phyloP scores from a whole-genome alignment of 2,888 invertebrate species.

The Tipula helvola region DNA sequence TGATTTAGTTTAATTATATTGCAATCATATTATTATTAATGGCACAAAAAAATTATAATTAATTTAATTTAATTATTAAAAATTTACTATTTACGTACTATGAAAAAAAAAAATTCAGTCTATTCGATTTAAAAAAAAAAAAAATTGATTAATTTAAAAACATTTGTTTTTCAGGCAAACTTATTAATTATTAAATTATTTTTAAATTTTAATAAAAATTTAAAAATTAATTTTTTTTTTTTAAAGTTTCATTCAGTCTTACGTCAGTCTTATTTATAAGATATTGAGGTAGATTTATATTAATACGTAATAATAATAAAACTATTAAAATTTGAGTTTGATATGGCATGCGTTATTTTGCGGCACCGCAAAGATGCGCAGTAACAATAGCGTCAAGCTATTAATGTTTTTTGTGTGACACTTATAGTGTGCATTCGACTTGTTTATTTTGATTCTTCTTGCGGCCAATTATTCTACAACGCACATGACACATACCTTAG shows the following conservation, averaged over 20 bases:
- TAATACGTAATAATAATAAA: background rate
- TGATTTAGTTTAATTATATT: background rate
- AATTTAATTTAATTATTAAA: background rate
- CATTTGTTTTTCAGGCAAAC: background rate
- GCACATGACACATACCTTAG: background rate
- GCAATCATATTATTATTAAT: background rate
- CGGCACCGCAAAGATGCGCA: background rate
- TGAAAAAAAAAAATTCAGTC: conserved; percentile 5
- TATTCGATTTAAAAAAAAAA: background rate
- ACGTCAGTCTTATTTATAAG: background rate
- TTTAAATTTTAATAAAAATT: background rate
- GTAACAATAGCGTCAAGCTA: background rate
- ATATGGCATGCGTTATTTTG: background rate
- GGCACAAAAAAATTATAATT: background rate
- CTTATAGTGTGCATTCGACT: background rate
- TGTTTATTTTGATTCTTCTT: background rate
- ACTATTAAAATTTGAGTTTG: background rate
- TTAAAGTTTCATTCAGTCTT: conserved; percentile 7
- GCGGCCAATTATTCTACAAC: background rate
- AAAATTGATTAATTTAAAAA: background rate
- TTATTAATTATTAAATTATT: background rate
- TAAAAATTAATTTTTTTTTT: background rate
- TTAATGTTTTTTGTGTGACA: background rate
- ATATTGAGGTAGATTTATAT: background rate
- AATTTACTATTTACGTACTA: conserved; percentile 6